These are phyloP conservation scores for Scolopax mira DNA, from an alignment of 2,113 vertebrate genomes.

Conservation along the genomic window DNA sequence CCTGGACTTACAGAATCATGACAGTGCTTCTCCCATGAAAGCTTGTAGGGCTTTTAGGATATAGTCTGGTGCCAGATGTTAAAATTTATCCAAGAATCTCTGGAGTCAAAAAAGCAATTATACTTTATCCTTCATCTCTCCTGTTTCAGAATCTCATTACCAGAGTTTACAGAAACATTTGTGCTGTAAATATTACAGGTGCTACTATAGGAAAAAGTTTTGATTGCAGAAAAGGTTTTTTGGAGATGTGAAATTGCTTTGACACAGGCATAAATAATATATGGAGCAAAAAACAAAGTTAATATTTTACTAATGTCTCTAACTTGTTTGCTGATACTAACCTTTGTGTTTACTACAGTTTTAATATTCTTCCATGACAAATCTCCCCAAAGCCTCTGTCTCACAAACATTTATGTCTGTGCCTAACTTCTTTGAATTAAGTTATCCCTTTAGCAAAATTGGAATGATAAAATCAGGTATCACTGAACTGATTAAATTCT, in stretches of 20 bases:
- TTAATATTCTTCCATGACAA: background rate
- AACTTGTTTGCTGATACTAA: background rate
- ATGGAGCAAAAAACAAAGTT: background rate
- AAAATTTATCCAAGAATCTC: constrained; percentile 35
- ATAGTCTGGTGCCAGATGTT: background rate
- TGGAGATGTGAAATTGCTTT: background rate
- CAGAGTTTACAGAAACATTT: constrained; percentile 9
- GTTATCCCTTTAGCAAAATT: background rate
- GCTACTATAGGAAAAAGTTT: background rate
- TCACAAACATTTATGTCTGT: background rate
- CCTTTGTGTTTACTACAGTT: background rate
- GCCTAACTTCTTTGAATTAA: background rate
- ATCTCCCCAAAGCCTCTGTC: background rate
- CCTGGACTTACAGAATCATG: background rate
- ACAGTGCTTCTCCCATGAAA: background rate
- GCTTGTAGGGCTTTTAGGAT: background rate
- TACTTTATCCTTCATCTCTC: background rate
- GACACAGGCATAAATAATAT: background rate
- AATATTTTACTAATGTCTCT: background rate
- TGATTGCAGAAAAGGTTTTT: background rate
- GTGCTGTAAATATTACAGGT: constrained; percentile 13
- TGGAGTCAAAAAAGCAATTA: constrained; percentile 34
- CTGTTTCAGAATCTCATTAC: constrained; percentile 34
- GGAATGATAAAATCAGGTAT: background rate
- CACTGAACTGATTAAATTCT: background rate